Conservation (phyloP, 2,888 invertebrate species). For the Apotomis betuletana region DNA sequence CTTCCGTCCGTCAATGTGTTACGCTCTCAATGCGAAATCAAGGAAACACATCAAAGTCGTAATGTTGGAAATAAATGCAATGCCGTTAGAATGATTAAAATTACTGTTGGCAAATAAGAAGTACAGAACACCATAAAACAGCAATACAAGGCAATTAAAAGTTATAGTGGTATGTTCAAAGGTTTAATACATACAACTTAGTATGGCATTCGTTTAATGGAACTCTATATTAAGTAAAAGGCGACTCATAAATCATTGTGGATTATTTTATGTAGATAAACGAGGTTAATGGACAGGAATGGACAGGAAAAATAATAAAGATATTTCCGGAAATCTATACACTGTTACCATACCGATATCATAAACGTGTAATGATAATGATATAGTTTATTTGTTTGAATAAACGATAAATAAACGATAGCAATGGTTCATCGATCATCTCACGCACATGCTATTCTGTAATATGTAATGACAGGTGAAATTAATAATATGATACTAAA, state of each 20-base stretch:
- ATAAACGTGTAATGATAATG: no score
- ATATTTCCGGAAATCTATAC: constrained; percentile 22
- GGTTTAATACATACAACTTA: no score
- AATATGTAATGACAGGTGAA: constrained; percentile 28
- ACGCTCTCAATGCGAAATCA: neutral
- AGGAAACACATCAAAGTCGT: neutral
- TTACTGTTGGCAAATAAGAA: constrained; percentile 18
- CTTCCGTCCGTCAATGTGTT: neutral
- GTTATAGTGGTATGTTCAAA: constrained; percentile 40
- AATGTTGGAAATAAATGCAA: neutral
- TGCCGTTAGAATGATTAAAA: neutral
- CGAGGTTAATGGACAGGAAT: constrained; percentile 16
- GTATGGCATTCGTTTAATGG: neutral
- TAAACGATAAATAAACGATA: neutral
- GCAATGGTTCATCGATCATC: constrained; percentile 17
- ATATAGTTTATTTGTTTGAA: neutral
- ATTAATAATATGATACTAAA: constrained; percentile 28
- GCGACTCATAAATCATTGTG: constrained; percentile 12
- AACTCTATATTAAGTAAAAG: constrained; percentile 20
- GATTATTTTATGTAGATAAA: constrained; percentile 8
- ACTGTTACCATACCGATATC: no score
- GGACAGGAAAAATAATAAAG: neutral
- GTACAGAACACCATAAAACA: constrained; percentile 1
- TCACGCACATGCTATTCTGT: neutral
- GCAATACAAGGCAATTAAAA: constrained; percentile 47